Evolutionary conservation across 2,797 vertebrate genomes (phyloP).

Genomic region (Lagodon rhomboides): DNA sequence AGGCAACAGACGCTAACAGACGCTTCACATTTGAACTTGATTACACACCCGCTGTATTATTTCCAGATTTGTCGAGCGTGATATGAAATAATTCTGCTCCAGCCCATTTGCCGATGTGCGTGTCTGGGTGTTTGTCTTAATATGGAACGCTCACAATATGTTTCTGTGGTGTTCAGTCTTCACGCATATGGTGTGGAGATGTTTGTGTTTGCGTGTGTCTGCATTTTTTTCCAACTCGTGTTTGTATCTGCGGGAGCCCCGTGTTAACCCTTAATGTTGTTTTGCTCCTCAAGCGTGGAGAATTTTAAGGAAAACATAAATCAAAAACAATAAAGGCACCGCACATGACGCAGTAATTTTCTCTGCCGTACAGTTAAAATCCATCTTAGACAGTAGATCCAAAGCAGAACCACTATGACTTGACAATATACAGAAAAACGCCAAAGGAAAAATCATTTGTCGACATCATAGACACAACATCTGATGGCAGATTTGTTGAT

Average conservation of each 20-base stretch:
- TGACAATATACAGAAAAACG: neutral
- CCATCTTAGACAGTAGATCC: neutral
- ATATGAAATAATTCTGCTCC: conserved; percentile 79
- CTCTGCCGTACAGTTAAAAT: conserved; percentile 1
- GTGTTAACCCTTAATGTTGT: conserved; percentile 39
- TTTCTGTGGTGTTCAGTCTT: conserved; percentile 67
- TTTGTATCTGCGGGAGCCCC: conserved; percentile 57
- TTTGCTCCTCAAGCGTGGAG: conserved; percentile 26
- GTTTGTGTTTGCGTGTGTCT: conserved; percentile 62
- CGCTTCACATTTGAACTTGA: conserved; percentile 79
- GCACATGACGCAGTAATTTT: neutral
- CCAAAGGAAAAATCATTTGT: neutral
- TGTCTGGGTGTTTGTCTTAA: conserved; percentile 79
- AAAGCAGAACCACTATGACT: neutral
- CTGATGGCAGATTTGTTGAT: conserved; percentile 8
- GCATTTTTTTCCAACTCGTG: conserved; percentile 64
- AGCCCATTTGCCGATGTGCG: conserved; percentile 75
- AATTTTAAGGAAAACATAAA: conserved; percentile 24
- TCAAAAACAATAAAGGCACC: conserved; percentile 28
- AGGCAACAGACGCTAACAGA: conserved; percentile 63
- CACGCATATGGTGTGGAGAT: conserved; percentile 74
- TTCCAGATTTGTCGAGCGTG: conserved; percentile 84
- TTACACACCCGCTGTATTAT: conserved; percentile 76
- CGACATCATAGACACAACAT: neutral
- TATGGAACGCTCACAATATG: conserved; percentile 75